Evolutionary conservation across 2,888 invertebrate species (phyloP), one percentile per base, ranked within the genome.

Genomic region (Lasioglossum leucozonium): DNA sequence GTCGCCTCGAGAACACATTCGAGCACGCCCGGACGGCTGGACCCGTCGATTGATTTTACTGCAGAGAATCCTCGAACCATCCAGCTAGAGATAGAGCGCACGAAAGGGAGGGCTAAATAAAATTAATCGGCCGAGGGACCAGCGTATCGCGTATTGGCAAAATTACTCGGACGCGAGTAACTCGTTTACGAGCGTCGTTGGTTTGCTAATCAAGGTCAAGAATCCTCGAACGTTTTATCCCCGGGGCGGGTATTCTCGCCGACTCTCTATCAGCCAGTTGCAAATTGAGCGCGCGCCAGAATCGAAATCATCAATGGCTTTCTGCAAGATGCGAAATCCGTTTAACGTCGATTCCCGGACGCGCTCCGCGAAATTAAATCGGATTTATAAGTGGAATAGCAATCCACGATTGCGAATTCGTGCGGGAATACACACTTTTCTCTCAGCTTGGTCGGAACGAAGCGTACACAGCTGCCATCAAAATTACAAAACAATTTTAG

Each of bases 151-250:
- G 16, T 67, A n/a, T 44, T 51, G 58, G 37, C 11, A 16, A 77
- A 67, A 84, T 84, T 79, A 72, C 62, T 58, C 58, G 18, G 37
- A 47, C 55, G 51, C 55, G 34, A 82, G 37, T 30, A 77, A 79
- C 26, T 82, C 47, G 40, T 67, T 71, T 34, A 2, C 26, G 0
- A 65, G 26, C 34, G 30, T 30, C 37, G 55, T 58, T 51, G 71
- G 5, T 30, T 85, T 11, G 16, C 11, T 6, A 6, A 22, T 16
- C 44, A 55, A 62, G 79, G 74, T 77, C 76, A 79, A 83, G 37
- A 10, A 0, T 30, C 47, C 62, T 18, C 62, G 5, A 22, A n/a
- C 55, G 55, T 55, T 55, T 55, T n/a, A 22, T 73, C 16, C 6
- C 11, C 30, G 11, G 3, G 11, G 3, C 8, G 73, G 40, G 55